phyloP scores from a whole-genome alignment of 2,113 vertebrate species.

The Crotalus viridis region DNA sequence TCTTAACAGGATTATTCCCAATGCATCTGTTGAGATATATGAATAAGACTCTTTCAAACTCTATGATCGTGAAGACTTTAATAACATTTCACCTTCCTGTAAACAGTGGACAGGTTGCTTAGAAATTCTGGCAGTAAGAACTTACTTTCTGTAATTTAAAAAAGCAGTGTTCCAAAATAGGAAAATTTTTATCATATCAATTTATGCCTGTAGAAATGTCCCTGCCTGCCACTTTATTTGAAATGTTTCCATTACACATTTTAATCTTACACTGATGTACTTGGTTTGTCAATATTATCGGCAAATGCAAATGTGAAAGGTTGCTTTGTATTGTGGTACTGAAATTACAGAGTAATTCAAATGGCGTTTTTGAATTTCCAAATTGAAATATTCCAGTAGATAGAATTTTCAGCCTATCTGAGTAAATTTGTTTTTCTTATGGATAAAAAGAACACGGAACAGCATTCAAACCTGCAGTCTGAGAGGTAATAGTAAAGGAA shows the following conservation, averaged over 20 bases:
- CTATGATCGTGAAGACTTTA: neutral
- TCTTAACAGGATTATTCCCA: neutral
- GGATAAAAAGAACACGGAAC: neutral
- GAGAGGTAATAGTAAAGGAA: neutral
- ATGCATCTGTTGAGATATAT: neutral
- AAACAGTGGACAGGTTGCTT: neutral
- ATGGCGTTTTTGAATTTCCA: neutral
- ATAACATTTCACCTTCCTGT: neutral
- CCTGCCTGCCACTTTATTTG: neutral
- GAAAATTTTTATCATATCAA: neutral
- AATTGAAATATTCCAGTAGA: neutral
- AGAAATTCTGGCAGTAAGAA: neutral
- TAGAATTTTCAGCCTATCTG: neutral
- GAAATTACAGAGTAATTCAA: neutral
- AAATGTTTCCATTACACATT: neutral
- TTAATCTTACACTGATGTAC: neutral
- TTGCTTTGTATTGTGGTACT: neutral
- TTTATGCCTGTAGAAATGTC: neutral
- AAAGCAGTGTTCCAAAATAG: neutral
- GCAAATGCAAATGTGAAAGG: neutral
- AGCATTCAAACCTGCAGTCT: neutral
- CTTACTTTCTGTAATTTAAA: neutral
- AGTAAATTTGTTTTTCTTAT: neutral
- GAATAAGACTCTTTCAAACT: neutral
- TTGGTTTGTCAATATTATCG: neutral